These are phyloP conservation scores for Gasterosteus aculeatus DNA, from an alignment of 2,113 vertebrate species.

Conservation along the genomic window DNA sequence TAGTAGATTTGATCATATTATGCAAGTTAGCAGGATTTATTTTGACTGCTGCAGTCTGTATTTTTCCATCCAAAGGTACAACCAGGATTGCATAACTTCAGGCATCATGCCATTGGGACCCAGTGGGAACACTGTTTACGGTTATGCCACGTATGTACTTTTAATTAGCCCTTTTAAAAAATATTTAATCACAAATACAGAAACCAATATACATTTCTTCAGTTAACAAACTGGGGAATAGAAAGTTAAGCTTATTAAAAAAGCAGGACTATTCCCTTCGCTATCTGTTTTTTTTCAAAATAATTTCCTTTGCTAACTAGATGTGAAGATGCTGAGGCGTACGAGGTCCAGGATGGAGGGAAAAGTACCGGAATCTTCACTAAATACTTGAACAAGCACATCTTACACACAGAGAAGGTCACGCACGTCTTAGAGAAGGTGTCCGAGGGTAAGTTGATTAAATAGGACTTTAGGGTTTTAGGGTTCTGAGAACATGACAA, in stretches of 20 bases:
- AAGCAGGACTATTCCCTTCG: background rate
- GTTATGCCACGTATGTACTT: constrained; percentile 87
- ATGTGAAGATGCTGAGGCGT: constrained; percentile 89
- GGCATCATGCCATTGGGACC: constrained; percentile 82
- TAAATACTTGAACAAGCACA: constrained; percentile 89
- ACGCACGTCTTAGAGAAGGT: constrained; percentile 88
- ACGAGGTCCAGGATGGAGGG: constrained; percentile 87
- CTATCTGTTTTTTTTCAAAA: background rate
- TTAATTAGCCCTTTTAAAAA: background rate
- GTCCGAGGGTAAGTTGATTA: constrained; percentile 82
- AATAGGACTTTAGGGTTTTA: background rate
- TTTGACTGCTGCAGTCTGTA: background rate
- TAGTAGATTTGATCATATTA: background rate
- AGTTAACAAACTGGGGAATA: background rate
- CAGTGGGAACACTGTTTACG: constrained; percentile 88
- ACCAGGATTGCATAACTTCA: constrained; percentile 80
- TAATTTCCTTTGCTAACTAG: constrained; percentile 60
- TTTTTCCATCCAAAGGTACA: constrained; percentile 81
- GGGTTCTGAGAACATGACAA: background rate
- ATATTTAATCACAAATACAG: background rate
- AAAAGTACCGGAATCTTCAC: constrained; percentile 91
- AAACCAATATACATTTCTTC: background rate
- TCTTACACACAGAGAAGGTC: constrained; percentile 84
- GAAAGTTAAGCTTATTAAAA: background rate
- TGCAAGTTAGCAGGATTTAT: background rate